phyloP scores from a whole-genome alignment of 1,140 invertebrate genomes.

The Araneus ventricosus region DNA sequence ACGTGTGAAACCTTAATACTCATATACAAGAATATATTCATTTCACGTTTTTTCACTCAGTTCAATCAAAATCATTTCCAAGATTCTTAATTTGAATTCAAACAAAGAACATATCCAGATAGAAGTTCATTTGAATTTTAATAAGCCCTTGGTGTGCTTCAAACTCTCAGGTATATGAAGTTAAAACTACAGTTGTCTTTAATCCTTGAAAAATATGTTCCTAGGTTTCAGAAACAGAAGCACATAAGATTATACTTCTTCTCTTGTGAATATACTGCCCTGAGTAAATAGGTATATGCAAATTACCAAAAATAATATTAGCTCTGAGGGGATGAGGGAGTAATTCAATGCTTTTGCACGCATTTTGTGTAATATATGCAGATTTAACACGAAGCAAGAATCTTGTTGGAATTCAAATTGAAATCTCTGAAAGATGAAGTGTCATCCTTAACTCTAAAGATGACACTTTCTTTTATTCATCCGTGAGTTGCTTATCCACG shows the following conservation, averaged over 20 bases:
- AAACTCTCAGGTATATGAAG: not conserved
- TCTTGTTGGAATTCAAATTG: conserved; percentile 17
- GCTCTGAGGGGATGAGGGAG: not conserved
- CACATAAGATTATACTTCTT: not conserved
- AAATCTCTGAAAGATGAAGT: conserved; percentile 6
- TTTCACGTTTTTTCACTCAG: not conserved
- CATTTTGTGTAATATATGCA: conserved; percentile 7
- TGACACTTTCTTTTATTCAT: conserved; percentile 24
- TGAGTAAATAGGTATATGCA: not conserved
- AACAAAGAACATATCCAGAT: not conserved
- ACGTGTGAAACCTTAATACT: too few relatives aligned
- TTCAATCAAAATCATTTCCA: not conserved
- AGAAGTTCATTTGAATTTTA: conserved; percentile 22
- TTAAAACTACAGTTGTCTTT: not conserved
- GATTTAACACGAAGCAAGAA: not conserved
- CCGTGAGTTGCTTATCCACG: not conserved
- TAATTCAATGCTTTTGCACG: not conserved
- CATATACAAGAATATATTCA: too few relatives aligned
- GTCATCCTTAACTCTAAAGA: not conserved
- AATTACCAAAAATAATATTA: conserved; percentile 17
- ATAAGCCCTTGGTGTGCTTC: not conserved
- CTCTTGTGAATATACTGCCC: not conserved
- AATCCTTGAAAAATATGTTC: not conserved
- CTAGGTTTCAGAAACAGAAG: not conserved
- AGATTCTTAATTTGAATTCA: not conserved